Base-by-base conservation (phyloP, 1,140 invertebrate genomes). In the Diabrotica virgifera region DNA sequence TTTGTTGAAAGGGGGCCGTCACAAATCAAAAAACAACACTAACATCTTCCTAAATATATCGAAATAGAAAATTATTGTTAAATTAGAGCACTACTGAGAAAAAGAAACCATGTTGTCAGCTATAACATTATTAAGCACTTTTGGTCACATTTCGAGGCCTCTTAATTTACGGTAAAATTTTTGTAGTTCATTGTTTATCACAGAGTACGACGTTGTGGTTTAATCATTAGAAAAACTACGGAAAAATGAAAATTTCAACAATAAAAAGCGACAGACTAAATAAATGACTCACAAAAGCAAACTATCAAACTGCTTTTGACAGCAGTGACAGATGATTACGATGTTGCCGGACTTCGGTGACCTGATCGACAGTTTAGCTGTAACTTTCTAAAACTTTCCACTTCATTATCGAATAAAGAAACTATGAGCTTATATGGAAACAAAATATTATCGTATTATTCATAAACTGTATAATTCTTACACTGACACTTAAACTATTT, bases 11-110 rank as follows among this genome's bases (percentile, higher is more conserved):
- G 4, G 12, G 2, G 13, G 36, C n/a, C 51, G 46, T 13, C 36
- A 59, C 36, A 12, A 35, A 12, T n/a, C 56, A 58, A 50, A 57
- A 38, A 62, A 52, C 54, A 65, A 52, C 52, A 56, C 37, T 14
- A 36, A 38, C 46, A 64, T 50, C 59, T 24, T 55, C 53, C 24
- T 55, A 14, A 24, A 55, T 24, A 55, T 24, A 14, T 14, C 11
- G 24, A 55, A 10, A 6, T 55, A 14, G n/a, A 14, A 55, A 55
- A 55, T 24, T 55, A 55, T 14, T 55, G 53, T 55, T 55, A 7
- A 55, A 55, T 55, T 55, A 55, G 53, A 55, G 10, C 53, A 55
- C 53, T 55, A 35, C n/a, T 1, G 14, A 14, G 14, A 55, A 55
- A 46, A 46, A 59, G 38, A 46, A 38, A 50, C 58, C 58, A 59